Base-by-base conservation (phyloP, 1,140 invertebrate genomes). In the Drosophila gunungcola region DNA sequence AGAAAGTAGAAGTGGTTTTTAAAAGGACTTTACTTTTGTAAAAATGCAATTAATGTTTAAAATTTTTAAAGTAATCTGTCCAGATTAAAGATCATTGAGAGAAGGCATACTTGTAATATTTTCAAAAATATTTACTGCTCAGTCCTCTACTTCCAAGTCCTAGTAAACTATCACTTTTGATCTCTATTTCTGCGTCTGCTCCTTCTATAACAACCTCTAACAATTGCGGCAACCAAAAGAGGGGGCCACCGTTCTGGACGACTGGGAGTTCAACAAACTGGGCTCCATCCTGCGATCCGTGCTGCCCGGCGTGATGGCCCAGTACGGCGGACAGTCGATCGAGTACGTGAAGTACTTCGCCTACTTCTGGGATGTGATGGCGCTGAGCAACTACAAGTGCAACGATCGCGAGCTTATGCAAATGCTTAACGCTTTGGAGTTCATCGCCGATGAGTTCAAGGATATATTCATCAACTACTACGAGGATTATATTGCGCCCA, bases 391-490 rank as follows among this genome's bases (percentile, higher is more conserved):
- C 36, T 86, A 86, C 48, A 84, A 83, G 46, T 86, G 82, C 56
- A 80, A 78, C 34, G 82, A 86, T 55, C 72, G 80, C 34, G 82
- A 86, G 73, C 60, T 86, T 36, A 86, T 86, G 80, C 82, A 86
- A 68, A 86, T 86, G 82, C 62, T 86, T 41, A 79, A 86, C 38
- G 82, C 82, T n/a, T 78, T 86, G 60, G 82, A 86, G 65, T 86
- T 78, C 46, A 86, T 86, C 13, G 73, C 82, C 36, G 82, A 86
- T 54, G 82, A 86, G 54, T 86, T 72, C 52, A 86, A 86, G 69
- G 82, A 86, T 54, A 84, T 86, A 51, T 86, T 86, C 69, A 86
- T 86, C 48, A 86, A 86, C 64, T 86, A 86, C 49, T 86, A 86
- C 54, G 82, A 86, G 55, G 80, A 86, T 57, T 84, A 78, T 62